Evolutionary conservation across 2,113 vertebrate species (phyloP).

Genomic region (Eonycteris spelaea): DNA sequence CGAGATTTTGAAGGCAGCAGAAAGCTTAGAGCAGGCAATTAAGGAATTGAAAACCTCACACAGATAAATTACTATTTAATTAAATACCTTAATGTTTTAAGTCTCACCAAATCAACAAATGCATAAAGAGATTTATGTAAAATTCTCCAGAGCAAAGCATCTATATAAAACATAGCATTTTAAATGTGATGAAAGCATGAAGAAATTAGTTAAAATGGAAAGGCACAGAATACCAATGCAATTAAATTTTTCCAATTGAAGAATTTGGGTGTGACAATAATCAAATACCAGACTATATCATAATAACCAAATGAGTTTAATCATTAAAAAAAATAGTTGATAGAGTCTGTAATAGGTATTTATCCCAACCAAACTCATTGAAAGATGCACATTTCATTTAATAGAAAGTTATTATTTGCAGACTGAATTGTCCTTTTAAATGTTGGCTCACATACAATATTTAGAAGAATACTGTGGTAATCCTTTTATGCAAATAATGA

Average conservation of each 20-base stretch:
- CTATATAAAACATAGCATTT: background rate
- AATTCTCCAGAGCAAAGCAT: background rate
- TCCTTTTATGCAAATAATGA: background rate
- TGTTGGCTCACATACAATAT: background rate
- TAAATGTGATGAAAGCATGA: background rate
- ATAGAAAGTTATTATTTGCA: background rate
- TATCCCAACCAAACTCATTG: background rate
- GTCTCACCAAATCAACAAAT: slow-evolving; percentile 22
- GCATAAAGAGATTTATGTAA: background rate
- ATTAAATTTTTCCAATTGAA: background rate
- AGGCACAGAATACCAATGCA: background rate
- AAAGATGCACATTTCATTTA: background rate
- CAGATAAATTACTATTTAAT: background rate
- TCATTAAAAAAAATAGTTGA: background rate
- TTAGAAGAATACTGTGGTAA: background rate
- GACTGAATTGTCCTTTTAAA: background rate
- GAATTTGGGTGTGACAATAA: background rate
- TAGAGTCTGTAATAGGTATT: background rate
- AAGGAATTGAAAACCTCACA: background rate
- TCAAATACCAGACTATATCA: background rate
- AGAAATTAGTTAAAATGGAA: slow-evolving; percentile 22
- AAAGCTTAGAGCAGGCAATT: background rate
- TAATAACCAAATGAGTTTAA: background rate
- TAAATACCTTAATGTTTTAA: background rate
- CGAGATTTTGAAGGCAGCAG: background rate